A percentile compares a stretch with the other conserved stretches of the same genome.
Evolutionary conservation across 2,888 invertebrate genomes (phyloP).

Genomic region (Volucella inanis): DNA sequence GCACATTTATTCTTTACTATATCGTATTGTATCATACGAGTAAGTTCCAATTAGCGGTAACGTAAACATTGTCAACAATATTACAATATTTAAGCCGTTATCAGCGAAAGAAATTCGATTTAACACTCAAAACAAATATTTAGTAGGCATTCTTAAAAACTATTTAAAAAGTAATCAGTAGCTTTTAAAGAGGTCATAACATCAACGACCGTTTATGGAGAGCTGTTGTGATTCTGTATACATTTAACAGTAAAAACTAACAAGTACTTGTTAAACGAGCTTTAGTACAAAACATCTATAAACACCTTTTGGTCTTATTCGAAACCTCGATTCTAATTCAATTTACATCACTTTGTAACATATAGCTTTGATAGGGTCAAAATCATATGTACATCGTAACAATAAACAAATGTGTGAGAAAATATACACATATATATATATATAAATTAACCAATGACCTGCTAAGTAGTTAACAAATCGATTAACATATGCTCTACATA

Average conservation of each 20-base stretch:
- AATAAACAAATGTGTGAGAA: not conserved
- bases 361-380: too few species aligned
- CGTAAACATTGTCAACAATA: too few species aligned
- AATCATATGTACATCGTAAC: too few species aligned
- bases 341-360: conserved; percentile 48
- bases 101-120: too few species aligned
- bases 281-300: conserved; percentile 26
- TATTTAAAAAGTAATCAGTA: conserved; percentile 9
- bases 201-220: not conserved
- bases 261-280: conserved; percentile 27
- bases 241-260: not conserved
- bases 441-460: not conserved
- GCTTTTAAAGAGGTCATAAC: conserved; percentile 28
- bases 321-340: conserved; percentile 55
- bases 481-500: conserved; percentile 84
- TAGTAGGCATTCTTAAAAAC: not conserved
- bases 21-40: too few species aligned
- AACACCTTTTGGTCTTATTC: conserved; percentile 36
- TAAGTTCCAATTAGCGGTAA: too few species aligned
- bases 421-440: not conserved
- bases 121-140: not conserved
- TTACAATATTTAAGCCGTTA: too few species aligned
- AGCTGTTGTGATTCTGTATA: not conserved
- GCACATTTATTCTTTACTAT: too few species aligned
- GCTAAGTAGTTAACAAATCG: conserved; percentile 57